Conservation (phyloP, 2,113 vertebrate genomes). For the Crotophaga sulcirostris region DNA sequence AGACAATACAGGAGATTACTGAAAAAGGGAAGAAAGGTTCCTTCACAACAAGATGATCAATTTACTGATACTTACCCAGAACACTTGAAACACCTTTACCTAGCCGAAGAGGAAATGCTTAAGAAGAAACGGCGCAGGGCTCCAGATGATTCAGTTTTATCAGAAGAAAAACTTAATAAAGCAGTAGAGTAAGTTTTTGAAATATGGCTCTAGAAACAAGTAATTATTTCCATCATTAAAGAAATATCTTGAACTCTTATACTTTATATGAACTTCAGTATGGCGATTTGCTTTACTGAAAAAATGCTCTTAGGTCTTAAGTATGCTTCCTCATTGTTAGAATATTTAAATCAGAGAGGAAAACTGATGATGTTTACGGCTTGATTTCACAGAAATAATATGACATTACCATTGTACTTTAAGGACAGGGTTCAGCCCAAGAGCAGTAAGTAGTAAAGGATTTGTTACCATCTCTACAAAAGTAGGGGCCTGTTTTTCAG, state of each 20-base stretch:
- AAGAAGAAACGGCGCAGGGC: constrained; percentile 74
- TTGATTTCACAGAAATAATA: background rate
- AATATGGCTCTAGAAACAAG: background rate
- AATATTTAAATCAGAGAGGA: background rate
- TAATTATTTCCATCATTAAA: background rate
- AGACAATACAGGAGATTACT: constrained; percentile 86
- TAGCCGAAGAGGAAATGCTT: constrained; percentile 86
- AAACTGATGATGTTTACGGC: background rate
- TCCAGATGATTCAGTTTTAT: constrained; percentile 17
- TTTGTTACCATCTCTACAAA: background rate
- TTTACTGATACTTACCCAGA: constrained; percentile 89
- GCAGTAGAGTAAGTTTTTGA: constrained; percentile 58
- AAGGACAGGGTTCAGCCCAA: background rate
- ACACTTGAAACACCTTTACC: constrained; percentile 91
- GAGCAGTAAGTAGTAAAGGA: background rate
- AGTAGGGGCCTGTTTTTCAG: background rate
- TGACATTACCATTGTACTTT: background rate
- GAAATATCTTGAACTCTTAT: background rate
- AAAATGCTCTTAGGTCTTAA: background rate
- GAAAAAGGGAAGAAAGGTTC: constrained; percentile 73
- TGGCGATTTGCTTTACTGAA: background rate
- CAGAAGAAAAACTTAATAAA: background rate
- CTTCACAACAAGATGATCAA: background rate
- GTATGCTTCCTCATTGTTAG: background rate
- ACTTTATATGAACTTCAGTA: fast-evolving